Conservation (phyloP, 2,888 invertebrate species). For the Ceratothoa steindachneri region DNA sequence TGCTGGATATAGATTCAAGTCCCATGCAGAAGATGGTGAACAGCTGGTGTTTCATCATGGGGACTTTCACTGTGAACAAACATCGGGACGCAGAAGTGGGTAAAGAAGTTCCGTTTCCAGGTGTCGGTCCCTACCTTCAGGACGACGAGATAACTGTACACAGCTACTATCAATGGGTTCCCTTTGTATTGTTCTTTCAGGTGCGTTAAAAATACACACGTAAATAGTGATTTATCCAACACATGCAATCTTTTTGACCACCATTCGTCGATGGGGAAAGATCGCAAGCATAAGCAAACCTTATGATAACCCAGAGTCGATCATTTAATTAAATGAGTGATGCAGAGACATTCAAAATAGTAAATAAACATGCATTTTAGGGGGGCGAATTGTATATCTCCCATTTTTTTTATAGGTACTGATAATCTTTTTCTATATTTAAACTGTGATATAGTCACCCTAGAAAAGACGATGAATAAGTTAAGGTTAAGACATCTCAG, state of each 20-base stretch:
- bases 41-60: constrained; percentile 46
- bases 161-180: constrained; percentile 90
- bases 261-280: not conserved
- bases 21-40: constrained; percentile 24
- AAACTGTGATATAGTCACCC: no score
- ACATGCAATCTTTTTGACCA: not conserved
- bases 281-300: not conserved
- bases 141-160: constrained; percentile 66
- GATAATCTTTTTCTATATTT: no score
- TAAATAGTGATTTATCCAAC: not conserved
- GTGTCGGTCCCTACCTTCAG: constrained; percentile 25
- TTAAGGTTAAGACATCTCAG: no score
- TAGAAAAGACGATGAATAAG: no score
- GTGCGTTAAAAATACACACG: not conserved
- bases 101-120: constrained; percentile 30
- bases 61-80: constrained; percentile 44
- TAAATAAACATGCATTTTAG: no score
- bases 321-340: no score
- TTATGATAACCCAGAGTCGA: not conserved
- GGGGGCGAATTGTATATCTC: no score
- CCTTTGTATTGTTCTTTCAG: constrained; percentile 70
- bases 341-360: no score
- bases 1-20: constrained; percentile 15
- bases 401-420: no score
- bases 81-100: constrained; percentile 13